Evolutionary conservation across 2,797 vertebrate species (phyloP), one percentile per base, ranked within the genome.

Genomic region (Melanotaenia pygmaea): DNA sequence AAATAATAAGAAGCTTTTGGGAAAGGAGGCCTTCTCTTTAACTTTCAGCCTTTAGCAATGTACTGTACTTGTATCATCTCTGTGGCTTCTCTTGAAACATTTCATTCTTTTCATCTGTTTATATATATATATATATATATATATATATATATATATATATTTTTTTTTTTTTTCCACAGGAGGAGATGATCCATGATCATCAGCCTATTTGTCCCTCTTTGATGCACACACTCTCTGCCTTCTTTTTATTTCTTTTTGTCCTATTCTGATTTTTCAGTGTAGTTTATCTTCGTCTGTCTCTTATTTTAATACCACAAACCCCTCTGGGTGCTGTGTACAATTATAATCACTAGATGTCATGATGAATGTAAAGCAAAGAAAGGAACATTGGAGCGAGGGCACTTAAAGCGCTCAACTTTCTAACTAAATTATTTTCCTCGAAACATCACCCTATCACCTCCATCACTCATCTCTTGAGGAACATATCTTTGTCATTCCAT

Each of bases 301-400:
- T 58, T 37, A 0, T 10, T n/a, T 69, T 50, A 78, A 70, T 34
- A 72, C 70, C 35, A 67, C 72, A 57, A 80, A 74, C 83, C 69
- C 72, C 56, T 86, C 90, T 80, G 64, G 81, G 72, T 86, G 56
- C 26, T 22, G 64, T 85, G 72, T 47, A 59, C 51, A 72, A 77
- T 75, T 86, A 88, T 86, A 77, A 80, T 74, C 51, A 70, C 59
- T 43, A 47, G 83, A 83, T 59, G 64, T 43, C 67, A 64, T 26
- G 54, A 63, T 2, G 8, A 59, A 68, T 47, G n/a, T 37, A 26
- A 1, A 20, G 5, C 11, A 2, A 76, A 13, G 14, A 24, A 38
- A 45, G 24, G 47, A 70, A 51, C 56, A 38, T 47, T 35, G 4
- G 38, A 10, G n/a, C 10, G 20, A 50, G n/a, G 7, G 6, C n/a